A percentile compares a stretch with the other conserved stretches of the same genome.
phyloP scores from a whole-genome alignment of 1,140 invertebrate species.

The Zaprionus taronus region DNA sequence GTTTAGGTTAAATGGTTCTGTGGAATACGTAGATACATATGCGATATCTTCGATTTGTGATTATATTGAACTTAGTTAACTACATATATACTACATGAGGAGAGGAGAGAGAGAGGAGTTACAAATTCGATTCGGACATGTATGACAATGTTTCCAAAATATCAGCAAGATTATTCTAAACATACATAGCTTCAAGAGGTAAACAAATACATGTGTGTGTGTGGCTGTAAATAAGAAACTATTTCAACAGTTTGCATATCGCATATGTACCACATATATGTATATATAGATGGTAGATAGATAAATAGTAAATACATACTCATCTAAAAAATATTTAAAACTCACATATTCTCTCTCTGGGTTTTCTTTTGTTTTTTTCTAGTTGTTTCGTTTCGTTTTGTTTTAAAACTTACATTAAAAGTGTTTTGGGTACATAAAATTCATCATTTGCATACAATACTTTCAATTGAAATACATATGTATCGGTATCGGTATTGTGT shows the following conservation, averaged over 20 bases:
- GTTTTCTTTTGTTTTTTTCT: neutral
- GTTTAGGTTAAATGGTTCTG: conserved; percentile 14
- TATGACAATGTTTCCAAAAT: conserved; percentile 29
- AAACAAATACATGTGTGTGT: conserved; percentile 26
- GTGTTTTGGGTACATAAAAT: conserved; percentile 67
- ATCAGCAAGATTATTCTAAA: conserved; percentile 32
- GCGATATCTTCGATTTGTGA: conserved; percentile 1
- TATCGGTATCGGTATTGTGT: conserved; percentile 18
- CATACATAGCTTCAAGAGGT: conserved; percentile 30
- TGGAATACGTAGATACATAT: conserved; percentile 21
- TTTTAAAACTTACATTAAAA: conserved; percentile 80
- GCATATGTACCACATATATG: conserved; percentile 17
- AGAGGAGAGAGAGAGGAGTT: conserved; percentile 43
- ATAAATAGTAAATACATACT: conserved; percentile 13
- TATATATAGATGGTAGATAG: neutral
- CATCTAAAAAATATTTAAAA: conserved; percentile 30
- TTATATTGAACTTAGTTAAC: conserved; percentile 46
- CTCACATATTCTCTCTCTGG: conserved; percentile 19
- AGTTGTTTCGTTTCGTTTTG: conserved; percentile 24
- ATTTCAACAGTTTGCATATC: conserved; percentile 19
- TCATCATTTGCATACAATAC: conserved; percentile 38
- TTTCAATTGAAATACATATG: conserved; percentile 38
- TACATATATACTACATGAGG: conserved; percentile 42
- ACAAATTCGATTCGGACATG: conserved; percentile 64
- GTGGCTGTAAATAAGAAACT: conserved; percentile 25